phyloP scores from a whole-genome alignment of 2,888 invertebrate species.

The Sipunculus nudus region DNA sequence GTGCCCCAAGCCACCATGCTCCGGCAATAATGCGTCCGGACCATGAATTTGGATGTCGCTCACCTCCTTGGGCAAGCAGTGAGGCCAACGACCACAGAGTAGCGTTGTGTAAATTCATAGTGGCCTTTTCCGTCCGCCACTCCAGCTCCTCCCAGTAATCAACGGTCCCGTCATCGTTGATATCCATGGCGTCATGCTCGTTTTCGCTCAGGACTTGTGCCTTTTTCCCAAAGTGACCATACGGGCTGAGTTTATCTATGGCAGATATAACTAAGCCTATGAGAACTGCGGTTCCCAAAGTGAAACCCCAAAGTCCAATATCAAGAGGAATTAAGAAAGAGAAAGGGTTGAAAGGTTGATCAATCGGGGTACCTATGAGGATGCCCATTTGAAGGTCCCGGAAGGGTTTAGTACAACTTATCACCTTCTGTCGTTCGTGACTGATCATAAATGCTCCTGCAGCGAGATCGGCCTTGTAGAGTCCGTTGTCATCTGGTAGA shows the following conservation, averaged over 20 bases:
- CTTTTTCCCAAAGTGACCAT: slow-evolving; percentile 28
- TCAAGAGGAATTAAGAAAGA: slow-evolving; percentile 27
- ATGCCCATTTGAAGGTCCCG: slow-evolving; percentile 96
- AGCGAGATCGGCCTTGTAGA: slow-evolving; percentile 84
- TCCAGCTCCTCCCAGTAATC: slow-evolving; percentile 27
- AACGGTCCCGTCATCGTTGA: slow-evolving; percentile 25
- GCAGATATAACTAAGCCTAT: slow-evolving; percentile 16
- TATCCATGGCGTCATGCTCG: slow-evolving; percentile 26
- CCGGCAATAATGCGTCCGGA: slow-evolving; percentile 26
- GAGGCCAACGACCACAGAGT: slow-evolving; percentile 25
- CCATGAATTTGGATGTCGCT: slow-evolving; percentile 25
- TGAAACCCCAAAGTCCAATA: slow-evolving; percentile 21
- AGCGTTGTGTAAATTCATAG: slow-evolving; percentile 19
- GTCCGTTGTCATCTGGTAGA: slow-evolving; percentile 30
- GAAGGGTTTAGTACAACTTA: slow-evolving; percentile 95
- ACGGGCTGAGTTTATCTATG: slow-evolving; percentile 27
- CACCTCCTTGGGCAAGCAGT: slow-evolving; percentile 25
- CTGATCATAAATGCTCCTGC: slow-evolving; percentile 96
- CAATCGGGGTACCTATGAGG: slow-evolving; percentile 63
- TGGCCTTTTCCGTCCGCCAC: slow-evolving; percentile 18
- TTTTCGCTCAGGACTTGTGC: slow-evolving; percentile 12
- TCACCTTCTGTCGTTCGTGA: slow-evolving; percentile 89
- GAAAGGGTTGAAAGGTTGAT: slow-evolving; percentile 15
- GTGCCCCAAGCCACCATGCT: slow-evolving; percentile 26
- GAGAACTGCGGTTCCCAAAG: slow-evolving; percentile 16